Base-by-base conservation (phyloP, 1,140 invertebrate genomes). In the Armadillidium nasatum region DNA sequence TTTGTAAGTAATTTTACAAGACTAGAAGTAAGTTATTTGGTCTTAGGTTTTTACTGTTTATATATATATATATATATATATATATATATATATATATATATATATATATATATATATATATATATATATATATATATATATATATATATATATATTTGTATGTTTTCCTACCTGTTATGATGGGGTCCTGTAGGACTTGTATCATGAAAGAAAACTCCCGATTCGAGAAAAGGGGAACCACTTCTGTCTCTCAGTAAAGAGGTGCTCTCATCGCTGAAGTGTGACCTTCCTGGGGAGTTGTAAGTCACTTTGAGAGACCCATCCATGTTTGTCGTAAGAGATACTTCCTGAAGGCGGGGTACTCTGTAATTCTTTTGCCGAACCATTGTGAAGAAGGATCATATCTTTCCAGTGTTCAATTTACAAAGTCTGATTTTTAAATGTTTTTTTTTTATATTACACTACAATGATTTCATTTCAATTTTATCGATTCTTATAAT, bases 121-220 rank as follows among this genome's bases (percentile, higher is more conserved):
- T 33, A 33, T 33, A 33, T 33, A 33, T 33, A 33, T 33, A 33
- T 33, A 33, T 33, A 33, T 33, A 33, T 33, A 33, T n/a, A 33
- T 33, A 33, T 33, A 33, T 33, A 33, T 33, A 33, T 33, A 33
- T 33, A 33, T 33, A 33, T 33, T 33, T 33, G 33, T 33, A 33
- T 33, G 33, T 33, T 33, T 33, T n/a, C 50, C 2, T 60, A 60
- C 50, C 50, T 60, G 50, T 60, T 13, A 19, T 13, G 50, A 19
- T 60, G 50, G 4, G 50, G 50, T 15, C 50, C 50, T 15, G 50
- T 60, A 60, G 50, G 50, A 60, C 50, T 60, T 13, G 50, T 4
- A 60, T 60, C 50, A 19, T 60, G 50, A 60, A 60, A 60, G 19
- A 60, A 60, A 60, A 60, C 50, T 60, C 50, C 50, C 11, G 50